A percentile compares a stretch with the other conserved stretches of the same genome.
Evolutionary conservation across 1,140 invertebrate genomes (phyloP).

Genomic region (Euglossa dilemma): DNA sequence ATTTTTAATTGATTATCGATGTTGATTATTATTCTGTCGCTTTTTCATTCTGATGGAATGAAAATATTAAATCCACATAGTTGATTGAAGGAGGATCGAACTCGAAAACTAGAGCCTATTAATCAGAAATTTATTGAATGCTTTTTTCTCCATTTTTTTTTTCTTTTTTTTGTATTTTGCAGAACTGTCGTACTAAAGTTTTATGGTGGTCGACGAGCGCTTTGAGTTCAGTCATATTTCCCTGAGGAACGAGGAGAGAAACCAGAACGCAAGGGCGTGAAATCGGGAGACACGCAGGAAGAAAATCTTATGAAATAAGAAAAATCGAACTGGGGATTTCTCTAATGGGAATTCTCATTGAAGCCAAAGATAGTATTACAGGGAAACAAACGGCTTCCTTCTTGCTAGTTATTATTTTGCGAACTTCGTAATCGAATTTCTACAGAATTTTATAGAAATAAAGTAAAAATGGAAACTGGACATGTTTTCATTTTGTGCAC

Average conservation of each 20-base stretch:
- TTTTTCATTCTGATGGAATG: neutral
- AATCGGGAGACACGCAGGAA: slow-evolving; percentile 53
- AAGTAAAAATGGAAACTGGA: neutral
- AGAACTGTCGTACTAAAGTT: slow-evolving; percentile 77
- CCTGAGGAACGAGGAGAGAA: slow-evolving; percentile 69
- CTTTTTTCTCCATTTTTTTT: slow-evolving; percentile 49
- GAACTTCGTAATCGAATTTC: neutral
- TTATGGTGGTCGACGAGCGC: slow-evolving; percentile 67
- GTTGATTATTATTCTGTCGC: neutral
- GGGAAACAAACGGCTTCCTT: neutral
- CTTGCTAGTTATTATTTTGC: neutral
- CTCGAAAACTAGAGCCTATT: slow-evolving; percentile 19
- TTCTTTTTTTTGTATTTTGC: neutral
- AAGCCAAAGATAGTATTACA: slow-evolving; percentile 53
- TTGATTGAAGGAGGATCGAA: slow-evolving; percentile 2
- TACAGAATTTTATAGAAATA: neutral
- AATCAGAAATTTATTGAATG: slow-evolving; percentile 74
- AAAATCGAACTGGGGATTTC: slow-evolving; percentile 55
- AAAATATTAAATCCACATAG: slow-evolving; percentile 29
- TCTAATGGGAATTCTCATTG: slow-evolving; percentile 64
- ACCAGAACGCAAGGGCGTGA: slow-evolving; percentile 59
- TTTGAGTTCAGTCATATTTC: slow-evolving; percentile 79
- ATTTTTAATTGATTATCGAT: neutral
- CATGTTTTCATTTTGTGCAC: too few relatives aligned
- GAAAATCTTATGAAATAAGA: slow-evolving; percentile 67